Evolutionary conservation across 2,113 vertebrate species (phyloP).

Genomic region (Chlorodrepanis virens): DNA sequence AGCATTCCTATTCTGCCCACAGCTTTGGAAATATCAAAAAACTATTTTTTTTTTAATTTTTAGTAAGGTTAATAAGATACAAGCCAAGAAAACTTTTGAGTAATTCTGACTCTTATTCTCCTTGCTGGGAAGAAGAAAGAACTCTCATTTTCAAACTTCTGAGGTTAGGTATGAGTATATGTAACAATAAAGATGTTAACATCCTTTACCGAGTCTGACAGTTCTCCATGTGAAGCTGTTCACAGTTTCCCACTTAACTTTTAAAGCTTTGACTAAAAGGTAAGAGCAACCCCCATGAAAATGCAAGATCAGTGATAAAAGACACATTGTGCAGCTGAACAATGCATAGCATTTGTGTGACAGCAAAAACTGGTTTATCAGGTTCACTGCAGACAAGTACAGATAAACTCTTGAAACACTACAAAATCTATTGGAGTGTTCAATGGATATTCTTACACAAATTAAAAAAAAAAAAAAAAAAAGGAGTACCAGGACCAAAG

Average conservation of each 20-base stretch:
- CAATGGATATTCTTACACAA: neutral
- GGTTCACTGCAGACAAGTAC: neutral
- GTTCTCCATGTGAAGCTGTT: neutral
- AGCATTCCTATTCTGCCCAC: neutral
- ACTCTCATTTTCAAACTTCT: neutral
- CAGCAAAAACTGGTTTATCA: constrained; percentile 13
- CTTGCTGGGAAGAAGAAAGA: neutral
- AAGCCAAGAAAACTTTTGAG: neutral
- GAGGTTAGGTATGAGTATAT: neutral
- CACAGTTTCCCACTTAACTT: neutral
- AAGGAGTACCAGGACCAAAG: neutral
- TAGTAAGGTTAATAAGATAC: neutral
- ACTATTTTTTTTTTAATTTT: fast-evolving
- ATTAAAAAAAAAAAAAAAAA: neutral
- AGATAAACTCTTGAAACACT: neutral
- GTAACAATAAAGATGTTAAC: neutral
- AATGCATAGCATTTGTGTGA: neutral
- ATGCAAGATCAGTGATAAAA: neutral
- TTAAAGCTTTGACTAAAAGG: neutral
- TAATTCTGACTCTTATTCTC: neutral
- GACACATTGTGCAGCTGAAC: neutral
- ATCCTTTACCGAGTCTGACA: neutral
- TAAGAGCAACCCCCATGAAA: neutral
- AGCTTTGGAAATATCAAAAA: neutral
- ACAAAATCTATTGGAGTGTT: neutral